Evolutionary conservation across 2,797 vertebrate genomes (phyloP).

Genomic region (Heliangelus exortis): DNA sequence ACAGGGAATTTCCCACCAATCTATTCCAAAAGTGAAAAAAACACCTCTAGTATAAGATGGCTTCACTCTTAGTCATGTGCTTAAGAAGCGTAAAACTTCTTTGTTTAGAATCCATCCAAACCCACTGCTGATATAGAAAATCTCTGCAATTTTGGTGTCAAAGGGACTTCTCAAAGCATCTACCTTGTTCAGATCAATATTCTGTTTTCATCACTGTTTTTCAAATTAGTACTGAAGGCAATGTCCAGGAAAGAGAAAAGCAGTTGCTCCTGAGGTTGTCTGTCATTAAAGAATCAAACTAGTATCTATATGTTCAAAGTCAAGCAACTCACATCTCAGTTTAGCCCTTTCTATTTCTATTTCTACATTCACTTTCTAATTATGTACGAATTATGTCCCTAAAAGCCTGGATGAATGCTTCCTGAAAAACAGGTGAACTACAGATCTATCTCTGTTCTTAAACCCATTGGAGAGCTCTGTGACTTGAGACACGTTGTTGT

Average conservation of each 20-base stretch:
- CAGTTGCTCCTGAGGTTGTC: background rate
- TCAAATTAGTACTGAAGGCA: background rate
- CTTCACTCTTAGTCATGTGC: background rate
- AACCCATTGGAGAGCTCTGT: background rate
- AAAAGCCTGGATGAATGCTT: background rate
- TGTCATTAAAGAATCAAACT: background rate
- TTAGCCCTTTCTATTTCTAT: background rate
- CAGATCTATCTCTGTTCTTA: background rate
- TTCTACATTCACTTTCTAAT: no score
- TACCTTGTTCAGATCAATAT: background rate
- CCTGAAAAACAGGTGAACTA: background rate
- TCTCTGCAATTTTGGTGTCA: background rate
- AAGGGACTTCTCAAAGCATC: background rate
- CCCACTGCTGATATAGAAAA: background rate
- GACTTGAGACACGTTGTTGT: background rate
- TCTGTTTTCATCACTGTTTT: background rate
- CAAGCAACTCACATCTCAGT: background rate
- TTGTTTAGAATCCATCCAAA: background rate
- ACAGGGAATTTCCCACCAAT: background rate
- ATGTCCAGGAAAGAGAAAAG: background rate
- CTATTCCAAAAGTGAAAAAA: slow-evolving; percentile 15
- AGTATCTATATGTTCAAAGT: background rate
- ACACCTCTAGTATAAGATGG: background rate
- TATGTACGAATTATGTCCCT: background rate
- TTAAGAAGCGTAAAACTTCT: slow-evolving; percentile 6